Conservation (phyloP, 2,113 vertebrate species). For the Pelecanoides urinatrix region DNA sequence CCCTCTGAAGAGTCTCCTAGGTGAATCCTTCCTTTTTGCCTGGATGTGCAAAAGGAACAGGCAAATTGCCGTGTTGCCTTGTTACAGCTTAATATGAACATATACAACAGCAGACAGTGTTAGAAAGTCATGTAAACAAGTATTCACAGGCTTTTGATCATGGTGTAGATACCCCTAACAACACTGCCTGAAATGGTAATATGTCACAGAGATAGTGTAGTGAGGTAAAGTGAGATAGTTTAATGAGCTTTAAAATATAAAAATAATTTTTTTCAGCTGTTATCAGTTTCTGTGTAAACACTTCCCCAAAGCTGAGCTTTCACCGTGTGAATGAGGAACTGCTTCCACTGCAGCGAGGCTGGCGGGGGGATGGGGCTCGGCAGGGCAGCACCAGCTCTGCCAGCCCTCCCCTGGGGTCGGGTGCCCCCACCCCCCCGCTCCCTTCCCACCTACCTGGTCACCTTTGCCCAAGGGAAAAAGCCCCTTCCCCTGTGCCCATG, state of each 20-base stretch:
- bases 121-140: background rate
- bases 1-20: background rate
- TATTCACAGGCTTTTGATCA: background rate
- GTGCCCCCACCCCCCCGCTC: no score
- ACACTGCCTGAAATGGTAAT: background rate
- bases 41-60: background rate
- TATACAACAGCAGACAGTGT: background rate
- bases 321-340: background rate
- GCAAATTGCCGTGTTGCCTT: background rate
- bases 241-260: background rate
- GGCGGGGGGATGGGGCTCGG: background rate
- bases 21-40: background rate
- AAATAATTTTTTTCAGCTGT: background rate
- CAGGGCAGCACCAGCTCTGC: background rate
- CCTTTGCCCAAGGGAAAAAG: background rate
- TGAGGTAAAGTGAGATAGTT: background rate
- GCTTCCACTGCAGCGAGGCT: background rate
- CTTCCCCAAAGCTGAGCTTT: background rate
- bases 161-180: background rate
- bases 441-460: background rate
- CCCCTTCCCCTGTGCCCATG: background rate
- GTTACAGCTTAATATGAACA: background rate
- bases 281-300: background rate
- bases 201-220: background rate
- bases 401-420: rapidly evolving